Evolutionary conservation across 2,888 invertebrate genomes (phyloP), one percentile per base, ranked within the genome.

Genomic region (Tipula lateralis): DNA sequence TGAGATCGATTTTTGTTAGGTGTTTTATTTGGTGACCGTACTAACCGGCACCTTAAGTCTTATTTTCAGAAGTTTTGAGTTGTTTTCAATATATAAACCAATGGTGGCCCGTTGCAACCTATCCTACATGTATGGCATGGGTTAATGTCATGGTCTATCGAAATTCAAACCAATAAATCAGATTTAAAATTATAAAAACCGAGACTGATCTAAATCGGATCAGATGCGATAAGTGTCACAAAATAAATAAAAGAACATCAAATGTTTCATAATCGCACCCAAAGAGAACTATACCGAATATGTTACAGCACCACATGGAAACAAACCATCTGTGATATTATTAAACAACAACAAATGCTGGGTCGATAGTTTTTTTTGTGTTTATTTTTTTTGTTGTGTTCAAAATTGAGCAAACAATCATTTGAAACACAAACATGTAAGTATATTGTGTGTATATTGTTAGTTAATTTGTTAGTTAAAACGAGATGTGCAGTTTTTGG

Each of bases 261-360:
- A n/a, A n/a, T n/a, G n/a, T n/a, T n/a, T n/a, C n/a, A n/a, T n/a
- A n/a, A n/a, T n/a, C n/a, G n/a, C n/a, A n/a, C n/a, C n/a, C n/a
- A n/a, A n/a, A n/a, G n/a, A n/a, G n/a, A n/a, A n/a, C n/a, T n/a
- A n/a, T n/a, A n/a, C n/a, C n/a, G n/a, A n/a, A n/a, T n/a, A n/a
- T n/a, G n/a, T n/a, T n/a, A n/a, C n/a, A 66, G 66, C 66, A 66
- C 66, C 66, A 19, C 66, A 66, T 24, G 66, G 66, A 66, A 66
- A 66, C 24, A 24, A 19, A 66, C 6, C 66, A 66, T 66, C 66
- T 66, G 66, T 66, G 66, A 9, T 24, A 24, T 24, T 36, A 9
- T 9, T 36, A 9, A n/a, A 66, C 66, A 66, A 24, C 19, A n/a
- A 66, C 3, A 66, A 24, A 66, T 24, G 24, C n/a, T n/a, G n/a